These are phyloP conservation scores for Tenthredo scrophulariae DNA, from an alignment of 2,888 invertebrate genomes.

Conservation along the genomic window DNA sequence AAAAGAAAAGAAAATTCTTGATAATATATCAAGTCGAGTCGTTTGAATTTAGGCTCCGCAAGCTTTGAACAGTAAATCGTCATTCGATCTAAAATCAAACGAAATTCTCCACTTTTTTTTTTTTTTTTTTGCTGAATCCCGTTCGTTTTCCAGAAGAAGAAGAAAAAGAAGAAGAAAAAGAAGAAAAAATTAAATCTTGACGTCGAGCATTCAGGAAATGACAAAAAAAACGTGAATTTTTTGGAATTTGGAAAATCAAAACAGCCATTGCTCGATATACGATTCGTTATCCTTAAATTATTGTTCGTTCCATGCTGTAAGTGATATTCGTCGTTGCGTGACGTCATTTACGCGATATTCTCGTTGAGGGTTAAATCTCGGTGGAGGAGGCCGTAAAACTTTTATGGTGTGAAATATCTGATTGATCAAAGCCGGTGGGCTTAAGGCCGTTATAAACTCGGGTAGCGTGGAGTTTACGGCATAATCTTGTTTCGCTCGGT, in stretches of 20 bases:
- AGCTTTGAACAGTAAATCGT: neutral
- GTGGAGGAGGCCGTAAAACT: slow-evolving; percentile 56
- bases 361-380: slow-evolving; percentile 15
- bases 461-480: slow-evolving; percentile 41
- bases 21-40: neutral
- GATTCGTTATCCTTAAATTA: neutral
- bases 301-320: neutral
- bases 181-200: too few relatives aligned
- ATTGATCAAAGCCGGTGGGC: slow-evolving; percentile 54
- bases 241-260: neutral
- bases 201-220: neutral
- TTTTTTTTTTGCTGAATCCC: neutral
- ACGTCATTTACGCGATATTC: slow-evolving; percentile 53
- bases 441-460: slow-evolving; percentile 26
- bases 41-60: neutral
- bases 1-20: neutral
- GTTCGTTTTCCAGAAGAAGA: neutral
- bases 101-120: neutral
- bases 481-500: slow-evolving; percentile 49
- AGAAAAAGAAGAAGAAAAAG: neutral
- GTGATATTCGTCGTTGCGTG: slow-evolving; percentile 52
- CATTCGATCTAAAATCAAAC: neutral
- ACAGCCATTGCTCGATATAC: neutral
- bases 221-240: neutral
- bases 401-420: slow-evolving; percentile 58